Base-by-base conservation (phyloP, 2,113 vertebrate genomes). In the Channa maculata region DNA sequence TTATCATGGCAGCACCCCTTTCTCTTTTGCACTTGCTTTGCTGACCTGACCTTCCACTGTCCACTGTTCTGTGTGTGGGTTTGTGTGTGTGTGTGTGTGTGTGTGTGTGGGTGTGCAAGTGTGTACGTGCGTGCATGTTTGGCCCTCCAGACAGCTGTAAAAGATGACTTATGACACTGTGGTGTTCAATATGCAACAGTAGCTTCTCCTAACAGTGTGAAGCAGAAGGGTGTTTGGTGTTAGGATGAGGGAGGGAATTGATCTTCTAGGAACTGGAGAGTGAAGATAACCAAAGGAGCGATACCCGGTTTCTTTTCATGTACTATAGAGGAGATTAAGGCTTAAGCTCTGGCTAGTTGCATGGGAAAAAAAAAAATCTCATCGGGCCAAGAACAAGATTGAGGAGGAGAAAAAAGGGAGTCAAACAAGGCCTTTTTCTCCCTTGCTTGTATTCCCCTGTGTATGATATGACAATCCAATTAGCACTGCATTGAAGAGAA, bases 391-490 rank as follows among this genome's bases (percentile, higher is more conserved):
- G 77, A 75, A 41, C 61, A 34, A 65, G 86, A 84, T 82, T 75
- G 73, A 81, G 59, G 49, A 79, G 61, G 59, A 75, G 64, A 74
- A 79, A 85, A 75, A 37, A 36, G 12, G 51, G 38, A 73, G 71
- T 73, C 84, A 82, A 88, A 86, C 86, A 83, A 82, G 85, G 82
- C 75, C 73, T 73, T 68, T 71, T 74, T 83, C 65, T 84, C 34
- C 1, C 73, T 67, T 41, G 48, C 68, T 80, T 66, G 80, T 82
- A 86, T 85, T 86, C 89, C 80, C 87, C 64, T 12, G 46, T 61
- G 81, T 77, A 51, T 79, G 77, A 91, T 80, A 86, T 85, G 85
- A 90, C 85, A 90, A 91, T 92, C 85, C 86, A 90, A 93, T 94
- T 90, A 91, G 78, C 2, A 24, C 54, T 39, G 55, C 46, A 50